Conservation (phyloP, 2,797 vertebrate genomes). For the Acanthiza pusilla region DNA sequence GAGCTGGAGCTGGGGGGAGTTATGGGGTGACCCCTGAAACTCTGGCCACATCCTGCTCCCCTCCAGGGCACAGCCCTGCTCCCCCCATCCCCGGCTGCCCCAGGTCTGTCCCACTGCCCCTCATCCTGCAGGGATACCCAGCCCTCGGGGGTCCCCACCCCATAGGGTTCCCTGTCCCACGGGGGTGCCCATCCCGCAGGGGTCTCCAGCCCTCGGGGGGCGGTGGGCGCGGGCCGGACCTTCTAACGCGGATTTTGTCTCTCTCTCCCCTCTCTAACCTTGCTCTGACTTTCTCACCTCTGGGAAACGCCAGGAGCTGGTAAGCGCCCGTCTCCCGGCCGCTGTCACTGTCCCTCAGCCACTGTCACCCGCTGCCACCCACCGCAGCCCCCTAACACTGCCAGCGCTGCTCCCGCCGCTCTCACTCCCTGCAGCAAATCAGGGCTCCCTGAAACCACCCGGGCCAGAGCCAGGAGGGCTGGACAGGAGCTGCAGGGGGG, state of each 20-base stretch:
- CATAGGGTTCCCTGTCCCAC: not conserved
- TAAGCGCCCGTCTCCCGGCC: conserved; percentile 73
- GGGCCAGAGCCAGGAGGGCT: not conserved
- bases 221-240: conserved; percentile 64
- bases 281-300: conserved; percentile 79
- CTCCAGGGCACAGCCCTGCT: not conserved
- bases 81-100: not conserved
- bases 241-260: conserved; percentile 77
- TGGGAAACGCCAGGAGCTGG: conserved; percentile 98
- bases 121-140: not conserved
- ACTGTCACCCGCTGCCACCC: not conserved
- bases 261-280: conserved; percentile 69
- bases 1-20: not conserved
- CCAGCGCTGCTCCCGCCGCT: not conserved
- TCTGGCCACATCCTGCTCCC: not conserved
- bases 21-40: not conserved
- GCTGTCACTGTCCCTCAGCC: not conserved
- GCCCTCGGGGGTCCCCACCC: not conserved
- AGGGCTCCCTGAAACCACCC: not conserved
- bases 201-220: not conserved
- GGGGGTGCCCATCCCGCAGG: not conserved
- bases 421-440: not conserved
- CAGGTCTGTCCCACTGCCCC: not conserved
- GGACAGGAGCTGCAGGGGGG: not conserved
- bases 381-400: not conserved